These are phyloP conservation scores for Cochlearius cochlearius DNA, from an alignment of 2,113 vertebrate species.

Conservation along the genomic window DNA sequence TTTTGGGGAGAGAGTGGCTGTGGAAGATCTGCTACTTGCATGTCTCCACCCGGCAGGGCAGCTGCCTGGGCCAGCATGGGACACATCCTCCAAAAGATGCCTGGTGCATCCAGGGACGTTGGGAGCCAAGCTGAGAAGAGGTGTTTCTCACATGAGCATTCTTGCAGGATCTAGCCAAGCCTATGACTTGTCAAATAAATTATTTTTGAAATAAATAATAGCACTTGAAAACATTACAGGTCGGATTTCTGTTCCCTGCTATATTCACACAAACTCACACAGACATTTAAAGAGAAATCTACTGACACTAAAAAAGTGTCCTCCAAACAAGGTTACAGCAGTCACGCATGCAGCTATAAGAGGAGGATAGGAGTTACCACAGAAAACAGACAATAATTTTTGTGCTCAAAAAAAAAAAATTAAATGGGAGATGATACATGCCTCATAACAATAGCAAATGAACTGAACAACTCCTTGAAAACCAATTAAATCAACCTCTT, in stretches of 20 bases:
- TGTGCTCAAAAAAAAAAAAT: slow-evolving; percentile 61
- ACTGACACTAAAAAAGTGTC: not conserved
- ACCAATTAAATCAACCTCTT: slow-evolving; percentile 59
- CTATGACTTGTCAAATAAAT: not conserved
- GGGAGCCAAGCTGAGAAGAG: not conserved
- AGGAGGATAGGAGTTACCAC: not conserved
- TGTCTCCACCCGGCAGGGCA: not conserved
- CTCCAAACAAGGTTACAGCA: not conserved
- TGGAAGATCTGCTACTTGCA: not conserved
- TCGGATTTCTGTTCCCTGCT: not conserved
- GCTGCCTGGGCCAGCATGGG: not conserved
- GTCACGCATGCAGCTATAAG: not conserved
- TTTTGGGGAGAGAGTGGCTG: not conserved
- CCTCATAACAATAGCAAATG: slow-evolving; percentile 41
- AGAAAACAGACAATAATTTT: not conserved
- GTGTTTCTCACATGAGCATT: not conserved
- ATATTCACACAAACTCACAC: not conserved
- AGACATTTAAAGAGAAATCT: not conserved
- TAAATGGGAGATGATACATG: not conserved
- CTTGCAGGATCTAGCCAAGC: not conserved
- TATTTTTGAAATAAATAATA: not conserved
- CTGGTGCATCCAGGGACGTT: not conserved
- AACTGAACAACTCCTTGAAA: slow-evolving; percentile 58
- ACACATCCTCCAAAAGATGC: not conserved
- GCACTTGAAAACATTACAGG: not conserved